phyloP scores from a whole-genome alignment of 1,140 invertebrate species.

The Ceratina australensis region DNA sequence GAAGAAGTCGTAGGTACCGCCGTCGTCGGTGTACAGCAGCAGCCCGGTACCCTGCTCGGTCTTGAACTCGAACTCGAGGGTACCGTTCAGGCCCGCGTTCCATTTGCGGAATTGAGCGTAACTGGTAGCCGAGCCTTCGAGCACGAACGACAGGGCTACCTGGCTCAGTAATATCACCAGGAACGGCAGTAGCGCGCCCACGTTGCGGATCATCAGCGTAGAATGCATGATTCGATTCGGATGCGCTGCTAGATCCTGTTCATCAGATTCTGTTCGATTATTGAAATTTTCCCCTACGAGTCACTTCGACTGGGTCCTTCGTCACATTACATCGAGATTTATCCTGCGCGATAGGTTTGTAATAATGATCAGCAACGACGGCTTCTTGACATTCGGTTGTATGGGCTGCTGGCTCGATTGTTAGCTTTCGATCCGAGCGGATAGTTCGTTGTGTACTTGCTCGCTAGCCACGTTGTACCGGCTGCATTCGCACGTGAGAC shows the following conservation, averaged over 20 bases:
- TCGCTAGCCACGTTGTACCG: slow-evolving; percentile 54
- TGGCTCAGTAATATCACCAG: slow-evolving; percentile 56
- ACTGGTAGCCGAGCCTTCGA: slow-evolving; percentile 91
- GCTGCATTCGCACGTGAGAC: slow-evolving; percentile 57
- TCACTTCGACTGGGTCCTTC: neutral
- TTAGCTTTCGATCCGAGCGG: slow-evolving; percentile 18
- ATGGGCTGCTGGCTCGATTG: neutral
- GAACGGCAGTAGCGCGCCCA: slow-evolving; percentile 21
- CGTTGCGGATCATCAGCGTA: slow-evolving; percentile 12
- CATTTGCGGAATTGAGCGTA: slow-evolving; percentile 95
- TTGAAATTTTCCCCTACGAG: neutral
- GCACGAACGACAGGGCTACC: slow-evolving; percentile 80
- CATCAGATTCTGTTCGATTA: slow-evolving; percentile 29
- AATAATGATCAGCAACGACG: neutral
- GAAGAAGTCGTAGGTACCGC: slow-evolving; percentile 96
- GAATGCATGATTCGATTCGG: slow-evolving; percentile 47
- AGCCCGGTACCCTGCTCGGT: slow-evolving; percentile 94
- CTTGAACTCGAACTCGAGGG: slow-evolving; percentile 95
- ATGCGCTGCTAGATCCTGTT: slow-evolving; percentile 34
- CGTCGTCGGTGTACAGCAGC: slow-evolving; percentile 95
- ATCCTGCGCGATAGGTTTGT: neutral
- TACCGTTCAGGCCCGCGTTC: slow-evolving; percentile 91
- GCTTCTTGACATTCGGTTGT: neutral
- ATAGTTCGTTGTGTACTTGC: slow-evolving; percentile 31
- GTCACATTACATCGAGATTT: slow-evolving; percentile 29